Evolutionary conservation across 2,888 invertebrate genomes (phyloP), one percentile per base, ranked within the genome.

Genomic region (Globia sparganii): DNA sequence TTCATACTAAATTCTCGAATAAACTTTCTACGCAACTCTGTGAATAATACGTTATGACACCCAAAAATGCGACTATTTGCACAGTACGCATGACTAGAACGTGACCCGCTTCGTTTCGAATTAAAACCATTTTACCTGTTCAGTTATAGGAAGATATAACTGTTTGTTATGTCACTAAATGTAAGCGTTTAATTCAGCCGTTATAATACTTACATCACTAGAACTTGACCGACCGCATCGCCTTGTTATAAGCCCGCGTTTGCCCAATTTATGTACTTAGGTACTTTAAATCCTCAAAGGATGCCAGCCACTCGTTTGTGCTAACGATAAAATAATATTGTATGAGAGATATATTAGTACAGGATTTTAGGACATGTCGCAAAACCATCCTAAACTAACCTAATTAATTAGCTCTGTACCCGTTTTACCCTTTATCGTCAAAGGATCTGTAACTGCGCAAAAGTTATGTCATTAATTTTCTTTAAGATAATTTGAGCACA

Each of bases 71-170:
- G 31, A 53, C 6, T 81, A 34, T 62, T 67, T 81, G 67, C 53
- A 62, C 68, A 68, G 62, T 64, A 43, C 64, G 46, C 79, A 34
- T 56, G 58, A 64, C 53, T 56, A 40, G 56, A 58, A 59, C 53
- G 25, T 79, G 74, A 56, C 78, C 77, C 65, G 59, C 62, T 74
- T 78, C 4, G 40, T 40, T 66, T 66, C 8, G 28, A 78, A 72
- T 66, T 53, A 37, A 66, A 69, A 66, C 49, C 40, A 40, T 49
- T 72, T 53, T 43, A 58, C 58, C n/a, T 69, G 28, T 43, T 59
- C 4, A 49, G 8, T n/a, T 40, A 46, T 67, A 34, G 40, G 25
- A 59, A 34, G 66, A 81, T 70, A 31, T 76, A 81, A 70, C 65
- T 53, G 11, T 59, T 4, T n/a, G 58, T 68, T 82, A 65, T 59